A percentile compares a stretch with the other conserved stretches of the same genome.
Evolutionary conservation across 2,797 vertebrate genomes (phyloP).

Genomic region (Myiothlypis chrysogaster): DNA sequence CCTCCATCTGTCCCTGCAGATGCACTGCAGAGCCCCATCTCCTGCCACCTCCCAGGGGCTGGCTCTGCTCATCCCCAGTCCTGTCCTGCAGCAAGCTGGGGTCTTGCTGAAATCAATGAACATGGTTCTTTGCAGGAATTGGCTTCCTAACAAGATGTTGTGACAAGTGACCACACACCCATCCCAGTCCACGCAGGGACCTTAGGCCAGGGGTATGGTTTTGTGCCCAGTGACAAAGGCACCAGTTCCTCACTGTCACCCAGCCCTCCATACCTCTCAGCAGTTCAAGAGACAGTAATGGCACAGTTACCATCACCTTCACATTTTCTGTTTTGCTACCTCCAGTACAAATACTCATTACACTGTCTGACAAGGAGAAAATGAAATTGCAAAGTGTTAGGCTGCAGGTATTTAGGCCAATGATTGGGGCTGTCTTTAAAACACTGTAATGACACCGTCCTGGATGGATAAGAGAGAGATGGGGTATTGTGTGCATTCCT

Average conservation of each 20-base stretch:
- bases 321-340: conserved; percentile 40
- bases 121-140: neutral
- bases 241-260: neutral
- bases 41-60: neutral
- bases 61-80: neutral
- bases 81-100: neutral
- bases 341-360: conserved; percentile 51
- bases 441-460: neutral
- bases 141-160: neutral
- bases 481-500: neutral
- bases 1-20: neutral
- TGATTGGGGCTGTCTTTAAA: conserved; percentile 16
- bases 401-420: conserved; percentile 34
- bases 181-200: neutral
- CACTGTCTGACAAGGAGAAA: conserved; percentile 51
- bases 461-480: neutral
- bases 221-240: neutral
- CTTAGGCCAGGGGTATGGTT: neutral
- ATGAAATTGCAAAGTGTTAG: conserved; percentile 35
- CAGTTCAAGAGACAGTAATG: neutral
- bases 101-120: neutral
- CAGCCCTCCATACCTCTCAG: neutral
- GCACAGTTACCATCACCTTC: conserved; percentile 19
- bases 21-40: neutral
- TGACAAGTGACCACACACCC: neutral